Evolutionary conservation across 2,797 vertebrate species (phyloP), one percentile per base, ranked within the genome.

Genomic region (Coranthus polyacanthus): DNA sequence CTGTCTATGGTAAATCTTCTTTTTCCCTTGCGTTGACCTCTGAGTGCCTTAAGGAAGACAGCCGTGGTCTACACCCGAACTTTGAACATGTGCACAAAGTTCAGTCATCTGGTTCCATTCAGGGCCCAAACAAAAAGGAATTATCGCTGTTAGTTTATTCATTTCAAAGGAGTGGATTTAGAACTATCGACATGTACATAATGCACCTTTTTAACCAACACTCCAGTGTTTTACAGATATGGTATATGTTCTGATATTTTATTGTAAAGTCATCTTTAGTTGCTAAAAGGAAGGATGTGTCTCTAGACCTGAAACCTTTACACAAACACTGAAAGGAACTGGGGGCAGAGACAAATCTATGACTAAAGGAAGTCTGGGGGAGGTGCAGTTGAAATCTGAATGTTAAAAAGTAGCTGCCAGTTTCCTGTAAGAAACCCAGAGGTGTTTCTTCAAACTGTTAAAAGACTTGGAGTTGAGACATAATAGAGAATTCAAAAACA

Each of bases 1-100:
- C 98, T 5, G 95, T 99, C 78, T 99, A 99, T 37, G 98, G 98
- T 99, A 93, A 95, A 92, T 68, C 74, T 12, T 18, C 6, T 7
- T 3, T 0, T 12, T n/a, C 16, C 26, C n/a, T 4, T 7, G 0
- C 47, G 44, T n/a, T 63, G 49, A 72, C 42, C 15, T 58, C 16
- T 34, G 26, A 18, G 9, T 42, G 13, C 62, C 71, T 55, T 54
- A 37, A 51, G 21, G 29, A 43, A 26, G 13, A 26, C 41, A 47
- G 9, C 16, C 18, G n/a, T 26, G 13, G 20, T 39, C 13, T 57
- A n/a, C 2, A 37, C 12, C 32, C 34, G 16, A 37, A 16, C 18
- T 56, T 54, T 60, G 26, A 56, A 70, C 42, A 47, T 39, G 53
- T 42, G 44, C 44, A 9, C 9, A 16, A n/a, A n/a, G 0, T 17